A percentile compares a stretch with the other conserved stretches of the same genome.
phyloP scores from a whole-genome alignment of 2,797 vertebrate genomes.

The Enteromius fasciolatus region DNA sequence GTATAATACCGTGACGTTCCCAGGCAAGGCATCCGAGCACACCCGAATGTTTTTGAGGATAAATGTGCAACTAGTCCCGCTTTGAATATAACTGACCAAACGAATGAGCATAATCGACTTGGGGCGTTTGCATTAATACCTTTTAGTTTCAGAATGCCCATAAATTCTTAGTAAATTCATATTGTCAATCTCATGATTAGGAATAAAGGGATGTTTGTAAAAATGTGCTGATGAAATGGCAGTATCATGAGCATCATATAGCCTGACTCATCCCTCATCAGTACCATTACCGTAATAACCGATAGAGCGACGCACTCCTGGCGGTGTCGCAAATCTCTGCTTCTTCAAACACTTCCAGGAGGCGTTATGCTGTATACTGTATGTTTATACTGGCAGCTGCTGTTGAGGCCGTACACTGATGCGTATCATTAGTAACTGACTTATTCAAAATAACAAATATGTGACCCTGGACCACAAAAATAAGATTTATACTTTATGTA shows the following conservation, averaged over 20 bases:
- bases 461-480: too few species aligned
- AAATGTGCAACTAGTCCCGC: slow-evolving; percentile 56
- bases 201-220: slow-evolving; percentile 67
- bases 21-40: slow-evolving; percentile 40
- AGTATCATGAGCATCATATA: slow-evolving; percentile 88
- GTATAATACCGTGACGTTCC: slow-evolving; percentile 27
- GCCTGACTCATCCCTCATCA: slow-evolving; percentile 93
- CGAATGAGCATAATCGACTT: slow-evolving; percentile 18
- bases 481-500: too few species aligned
- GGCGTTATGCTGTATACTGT: neutral
- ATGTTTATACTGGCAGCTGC: neutral
- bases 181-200: slow-evolving; percentile 44
- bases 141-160: neutral
- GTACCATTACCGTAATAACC: slow-evolving; percentile 81
- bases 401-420: neutral
- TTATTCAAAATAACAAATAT: neutral
- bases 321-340: neutral
- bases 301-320: slow-evolving; percentile 61
- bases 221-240: slow-evolving; percentile 87
- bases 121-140: neutral
- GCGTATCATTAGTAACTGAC: neutral
- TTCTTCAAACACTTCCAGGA: neutral
- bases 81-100: slow-evolving; percentile 13
- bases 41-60: slow-evolving; percentile 35
- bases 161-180: slow-evolving; percentile 26